Conservation (phyloP, 2,888 invertebrate species). For the Leptopterna dolabrata region DNA sequence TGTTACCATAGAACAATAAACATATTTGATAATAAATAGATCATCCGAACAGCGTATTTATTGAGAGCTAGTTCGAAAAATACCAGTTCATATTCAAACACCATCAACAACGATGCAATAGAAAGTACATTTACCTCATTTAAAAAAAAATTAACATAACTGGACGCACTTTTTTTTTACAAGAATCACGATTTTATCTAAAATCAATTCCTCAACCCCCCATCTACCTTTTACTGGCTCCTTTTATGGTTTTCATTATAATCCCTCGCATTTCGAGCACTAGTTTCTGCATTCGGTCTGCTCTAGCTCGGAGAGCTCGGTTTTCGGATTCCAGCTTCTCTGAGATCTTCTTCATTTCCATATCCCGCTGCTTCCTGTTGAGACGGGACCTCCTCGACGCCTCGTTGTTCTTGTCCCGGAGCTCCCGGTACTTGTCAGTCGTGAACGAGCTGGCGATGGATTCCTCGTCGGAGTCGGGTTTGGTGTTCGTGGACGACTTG, state of each 20-base stretch:
- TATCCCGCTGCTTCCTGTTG: conserved; percentile 75
- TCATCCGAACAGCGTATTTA: background rate
- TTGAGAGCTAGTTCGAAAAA: background rate
- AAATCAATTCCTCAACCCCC: background rate
- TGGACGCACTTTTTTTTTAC: background rate
- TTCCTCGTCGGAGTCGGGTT: conserved; percentile 52
- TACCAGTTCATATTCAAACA: conserved; percentile 3
- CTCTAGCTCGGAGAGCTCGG: conserved; percentile 74
- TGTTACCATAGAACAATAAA: background rate
- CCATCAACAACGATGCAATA: background rate
- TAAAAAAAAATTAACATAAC: background rate
- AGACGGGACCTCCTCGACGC: conserved; percentile 80
- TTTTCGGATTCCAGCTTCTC: conserved; percentile 74
- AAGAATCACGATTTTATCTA: background rate
- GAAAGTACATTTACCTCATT: background rate
- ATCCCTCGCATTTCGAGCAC: conserved; percentile 68
- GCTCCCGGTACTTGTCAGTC: conserved; percentile 73
- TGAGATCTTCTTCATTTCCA: conserved; percentile 71
- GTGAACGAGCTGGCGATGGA: conserved; percentile 52
- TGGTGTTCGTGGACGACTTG: background rate
- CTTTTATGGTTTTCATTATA: conserved; percentile 49
- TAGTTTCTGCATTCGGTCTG: conserved; percentile 76
- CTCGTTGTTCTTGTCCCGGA: conserved; percentile 82
- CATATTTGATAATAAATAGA: background rate
- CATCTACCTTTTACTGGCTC: conserved; percentile 12